Percentiles rank a stretch among this genome's conserved stretches.
These are phyloP conservation scores for Chrysemys picta DNA, from an alignment of 2,113 vertebrate species.

Conservation along the genomic window DNA sequence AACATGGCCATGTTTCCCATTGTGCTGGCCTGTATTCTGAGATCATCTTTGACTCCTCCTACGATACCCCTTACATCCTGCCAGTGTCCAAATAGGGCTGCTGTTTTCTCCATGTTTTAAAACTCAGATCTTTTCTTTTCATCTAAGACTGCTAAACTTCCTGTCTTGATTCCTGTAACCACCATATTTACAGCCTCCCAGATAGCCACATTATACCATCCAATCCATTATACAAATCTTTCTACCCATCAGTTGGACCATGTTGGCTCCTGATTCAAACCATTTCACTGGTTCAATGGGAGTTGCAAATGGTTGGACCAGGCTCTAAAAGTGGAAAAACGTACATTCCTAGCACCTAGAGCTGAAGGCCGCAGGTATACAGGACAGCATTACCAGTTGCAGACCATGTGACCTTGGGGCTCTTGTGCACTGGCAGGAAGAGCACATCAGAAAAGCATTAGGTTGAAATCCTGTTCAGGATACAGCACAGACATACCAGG, in stretches of 20 bases:
- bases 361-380: background rate
- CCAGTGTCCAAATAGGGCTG: background rate
- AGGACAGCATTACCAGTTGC: background rate
- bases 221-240: background rate
- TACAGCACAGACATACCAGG: background rate
- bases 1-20: background rate
- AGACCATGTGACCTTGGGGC: background rate
- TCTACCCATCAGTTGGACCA: background rate
- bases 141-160: background rate
- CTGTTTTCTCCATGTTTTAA: background rate
- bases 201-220: background rate
- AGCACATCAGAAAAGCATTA: background rate
- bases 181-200: background rate
- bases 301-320: background rate
- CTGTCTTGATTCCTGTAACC: background rate
- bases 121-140: background rate
- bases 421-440: background rate
- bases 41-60: background rate
- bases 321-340: background rate
- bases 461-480: background rate
- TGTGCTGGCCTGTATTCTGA: background rate
- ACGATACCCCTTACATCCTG: background rate
- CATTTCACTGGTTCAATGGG: background rate
- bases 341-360: background rate
- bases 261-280: background rate